Conservation (phyloP, 2,113 vertebrate species). For the Melanerpes formicivorus region DNA sequence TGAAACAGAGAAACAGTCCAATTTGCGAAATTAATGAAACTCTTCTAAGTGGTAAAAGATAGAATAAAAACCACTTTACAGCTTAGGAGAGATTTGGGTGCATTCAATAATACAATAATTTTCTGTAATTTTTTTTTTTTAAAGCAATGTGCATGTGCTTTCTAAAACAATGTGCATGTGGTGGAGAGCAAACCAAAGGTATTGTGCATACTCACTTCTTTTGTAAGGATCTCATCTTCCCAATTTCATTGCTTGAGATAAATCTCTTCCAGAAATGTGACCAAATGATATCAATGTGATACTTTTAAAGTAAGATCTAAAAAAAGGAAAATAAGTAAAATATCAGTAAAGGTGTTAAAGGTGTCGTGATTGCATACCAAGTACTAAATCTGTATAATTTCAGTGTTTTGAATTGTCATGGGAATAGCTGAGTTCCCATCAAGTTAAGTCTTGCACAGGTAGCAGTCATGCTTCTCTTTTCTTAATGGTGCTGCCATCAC, state of each 20-base stretch:
- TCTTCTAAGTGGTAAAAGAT: not conserved
- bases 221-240: not conserved
- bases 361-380: not conserved
- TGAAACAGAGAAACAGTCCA: not conserved
- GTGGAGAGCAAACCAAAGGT: not conserved
- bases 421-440: constrained; percentile 33
- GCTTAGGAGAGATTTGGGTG: not conserved
- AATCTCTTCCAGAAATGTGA: not conserved
- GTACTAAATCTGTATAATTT: constrained; percentile 37
- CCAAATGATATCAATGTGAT: not conserved
- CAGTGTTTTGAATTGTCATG: constrained; percentile 27
- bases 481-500: constrained; percentile 44
- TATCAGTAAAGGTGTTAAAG: not conserved
- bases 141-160: no score
- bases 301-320: not conserved
- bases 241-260: not conserved
- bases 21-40: constrained; percentile 44
- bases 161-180: not conserved
- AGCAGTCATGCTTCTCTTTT: constrained; percentile 39
- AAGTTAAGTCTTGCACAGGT: constrained; percentile 53
- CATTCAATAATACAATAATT: not conserved
- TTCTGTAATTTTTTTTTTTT: not conserved
- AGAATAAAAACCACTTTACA: not conserved
- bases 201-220: not conserved
- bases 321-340: not conserved